Percentiles rank a stretch among this genome's conserved stretches.
Conservation (phyloP, 2,797 vertebrate species). For the Pangasius krempfi region DNA sequence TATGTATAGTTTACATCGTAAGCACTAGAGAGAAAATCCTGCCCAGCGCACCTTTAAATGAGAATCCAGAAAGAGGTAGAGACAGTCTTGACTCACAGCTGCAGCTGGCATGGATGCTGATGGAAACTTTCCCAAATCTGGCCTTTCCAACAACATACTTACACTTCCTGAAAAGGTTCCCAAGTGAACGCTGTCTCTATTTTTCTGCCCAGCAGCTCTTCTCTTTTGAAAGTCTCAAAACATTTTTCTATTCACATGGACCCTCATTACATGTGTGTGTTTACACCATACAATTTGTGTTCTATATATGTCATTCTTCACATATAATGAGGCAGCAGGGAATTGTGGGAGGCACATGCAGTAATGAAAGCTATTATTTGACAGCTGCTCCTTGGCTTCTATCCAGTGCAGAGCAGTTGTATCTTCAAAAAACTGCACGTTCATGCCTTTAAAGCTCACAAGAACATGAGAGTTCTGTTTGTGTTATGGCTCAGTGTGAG, state of each 20-base stretch:
- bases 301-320: constrained; percentile 31
- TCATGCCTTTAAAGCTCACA: constrained; percentile 4
- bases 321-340: constrained; percentile 29
- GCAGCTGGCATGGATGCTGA: constrained; percentile 28
- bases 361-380: constrained; percentile 38
- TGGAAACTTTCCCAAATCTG: constrained; percentile 47
- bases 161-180: constrained; percentile 47
- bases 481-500: constrained; percentile 35
- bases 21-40: background rate
- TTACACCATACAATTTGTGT: constrained; percentile 12
- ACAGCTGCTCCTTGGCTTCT: constrained; percentile 23
- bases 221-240: constrained; percentile 16
- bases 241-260: background rate
- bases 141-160: constrained; percentile 48
- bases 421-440: background rate
- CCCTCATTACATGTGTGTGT: constrained; percentile 3
- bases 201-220: constrained; percentile 1
- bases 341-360: constrained; percentile 1
- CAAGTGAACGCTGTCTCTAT: constrained; percentile 14
- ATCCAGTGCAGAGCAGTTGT: background rate
- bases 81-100: constrained; percentile 28
- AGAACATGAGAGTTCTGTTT: background rate
- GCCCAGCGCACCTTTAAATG: background rate
- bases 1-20: background rate
- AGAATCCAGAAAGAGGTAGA: background rate